A percentile compares a stretch with the other conserved stretches of the same genome.
Evolutionary conservation across 2,888 invertebrate genomes (phyloP).

Genomic region (Parnassius glacialis): DNA sequence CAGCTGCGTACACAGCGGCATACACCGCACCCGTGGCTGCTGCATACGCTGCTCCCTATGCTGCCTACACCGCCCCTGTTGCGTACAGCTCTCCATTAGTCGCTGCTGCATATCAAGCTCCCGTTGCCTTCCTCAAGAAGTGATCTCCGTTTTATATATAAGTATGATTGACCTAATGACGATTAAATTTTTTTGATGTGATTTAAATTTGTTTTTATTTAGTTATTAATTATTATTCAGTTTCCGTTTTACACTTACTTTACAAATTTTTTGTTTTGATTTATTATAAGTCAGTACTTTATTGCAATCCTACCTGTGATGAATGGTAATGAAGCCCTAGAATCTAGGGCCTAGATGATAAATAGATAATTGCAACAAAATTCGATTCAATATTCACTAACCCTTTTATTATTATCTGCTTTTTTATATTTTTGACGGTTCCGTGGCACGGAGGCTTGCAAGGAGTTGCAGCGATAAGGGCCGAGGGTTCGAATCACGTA

Average conservation of each 20-base stretch:
- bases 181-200: not conserved
- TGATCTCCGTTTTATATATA: not conserved
- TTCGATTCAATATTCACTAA: too few species aligned
- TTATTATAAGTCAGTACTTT: not conserved
- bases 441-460: too few species aligned
- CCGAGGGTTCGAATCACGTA: too few species aligned
- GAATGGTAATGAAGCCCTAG: too few species aligned
- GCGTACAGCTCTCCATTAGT: constrained; percentile 29
- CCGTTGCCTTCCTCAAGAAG: constrained; percentile 18
- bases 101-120: constrained; percentile 21
- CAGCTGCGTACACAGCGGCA: constrained; percentile 66
- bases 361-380: too few species aligned
- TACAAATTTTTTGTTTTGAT: too few species aligned
- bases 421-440: too few species aligned
- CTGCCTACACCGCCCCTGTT: constrained; percentile 42
- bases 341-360: too few species aligned
- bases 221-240: not conserved
- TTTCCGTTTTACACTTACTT: not conserved
- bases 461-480: too few species aligned
- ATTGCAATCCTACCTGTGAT: not conserved
- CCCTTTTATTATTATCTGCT: too few species aligned
- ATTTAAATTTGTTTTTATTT: not conserved
- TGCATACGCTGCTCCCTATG: constrained; percentile 39
- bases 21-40: constrained; percentile 29
- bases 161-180: not conserved